Evolutionary conservation across 92 coral and sea anemone species (phyloP), one percentile per base, ranked within the genome.

Genomic region (Galaxea fascicularis): DNA sequence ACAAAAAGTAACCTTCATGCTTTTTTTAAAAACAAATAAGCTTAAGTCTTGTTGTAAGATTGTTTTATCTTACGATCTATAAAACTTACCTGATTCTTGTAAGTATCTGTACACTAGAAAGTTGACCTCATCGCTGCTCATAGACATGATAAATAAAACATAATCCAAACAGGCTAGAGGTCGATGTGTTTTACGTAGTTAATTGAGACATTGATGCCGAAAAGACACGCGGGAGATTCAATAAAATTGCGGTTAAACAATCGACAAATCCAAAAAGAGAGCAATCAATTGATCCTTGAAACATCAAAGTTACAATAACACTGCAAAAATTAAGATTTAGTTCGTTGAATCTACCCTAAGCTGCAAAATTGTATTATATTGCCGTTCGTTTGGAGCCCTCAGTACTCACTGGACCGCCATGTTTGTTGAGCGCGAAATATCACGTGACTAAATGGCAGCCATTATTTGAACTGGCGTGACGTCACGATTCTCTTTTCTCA

Each of bases 101-200:
- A 96, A 95, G 83, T 96, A 96, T 86, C 98, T 92, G 91, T 96
- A 96, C 74, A 96, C 98, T 81, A 96, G 74, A 82, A 94, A 96
- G 82, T 96, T 96, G 73, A 96, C 99, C 94, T 96, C 99, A 89
- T 96, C 99, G 85, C 99, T 96, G 88, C 93, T 92, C 93, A 96
- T 93, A 87, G 99, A 95, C 99, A 96, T 96, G 86, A 82, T 92
- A 80, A 82, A 70, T 84, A 77, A 89, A 82, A 83, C 92, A 89
- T 89, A 89, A 89, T 78, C 86, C 62, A 77, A 75, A 67, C 84
- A 69, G n/a, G n/a, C n/a, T n/a, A n/a, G 49, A 69, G 76, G 62
- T 76, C 59, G 82, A 76, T 63, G 69, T 72, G 75, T 76, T 76
- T 72, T 52, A 77, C 68, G 79, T 71, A 45, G 76, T 79, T 49